phyloP scores from a whole-genome alignment of 2,113 vertebrate species.

The Thermophis baileyi region DNA sequence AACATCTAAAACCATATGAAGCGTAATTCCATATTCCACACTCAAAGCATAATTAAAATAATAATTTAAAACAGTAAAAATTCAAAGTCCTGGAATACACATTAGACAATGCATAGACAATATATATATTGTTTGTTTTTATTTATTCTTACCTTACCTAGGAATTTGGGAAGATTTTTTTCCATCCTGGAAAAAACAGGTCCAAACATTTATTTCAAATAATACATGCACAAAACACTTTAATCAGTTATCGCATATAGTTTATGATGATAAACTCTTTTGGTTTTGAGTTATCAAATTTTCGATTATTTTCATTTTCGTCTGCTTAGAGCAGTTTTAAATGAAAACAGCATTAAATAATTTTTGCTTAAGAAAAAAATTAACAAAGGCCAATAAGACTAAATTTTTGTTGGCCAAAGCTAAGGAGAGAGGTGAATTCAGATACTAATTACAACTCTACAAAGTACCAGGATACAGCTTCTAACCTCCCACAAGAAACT shows the following conservation, averaged over 20 bases:
- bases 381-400: background rate
- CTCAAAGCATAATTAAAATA: background rate
- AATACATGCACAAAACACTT: background rate
- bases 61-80: background rate
- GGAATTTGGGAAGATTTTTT: background rate
- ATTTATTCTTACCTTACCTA: slow-evolving; percentile 30
- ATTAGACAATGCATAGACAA: background rate
- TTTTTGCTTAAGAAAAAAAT: background rate
- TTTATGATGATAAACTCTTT: background rate
- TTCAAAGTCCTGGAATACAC: background rate
- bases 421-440: slow-evolving; percentile 1
- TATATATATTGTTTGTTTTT: rapidly evolving
- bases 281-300: background rate
- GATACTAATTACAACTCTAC: background rate
- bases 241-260: background rate
- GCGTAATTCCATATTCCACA: rapidly evolving
- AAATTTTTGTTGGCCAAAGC: background rate
- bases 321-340: background rate
- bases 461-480: background rate
- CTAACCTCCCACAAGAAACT: background rate
- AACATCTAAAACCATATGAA: background rate
- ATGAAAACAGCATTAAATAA: background rate
- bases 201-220: background rate
- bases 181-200: background rate
- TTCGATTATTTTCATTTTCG: background rate